Evolutionary conservation across 2,888 invertebrate species (phyloP), one percentile per base, ranked within the genome.

Genomic region (Eugnorisma glareosa): DNA sequence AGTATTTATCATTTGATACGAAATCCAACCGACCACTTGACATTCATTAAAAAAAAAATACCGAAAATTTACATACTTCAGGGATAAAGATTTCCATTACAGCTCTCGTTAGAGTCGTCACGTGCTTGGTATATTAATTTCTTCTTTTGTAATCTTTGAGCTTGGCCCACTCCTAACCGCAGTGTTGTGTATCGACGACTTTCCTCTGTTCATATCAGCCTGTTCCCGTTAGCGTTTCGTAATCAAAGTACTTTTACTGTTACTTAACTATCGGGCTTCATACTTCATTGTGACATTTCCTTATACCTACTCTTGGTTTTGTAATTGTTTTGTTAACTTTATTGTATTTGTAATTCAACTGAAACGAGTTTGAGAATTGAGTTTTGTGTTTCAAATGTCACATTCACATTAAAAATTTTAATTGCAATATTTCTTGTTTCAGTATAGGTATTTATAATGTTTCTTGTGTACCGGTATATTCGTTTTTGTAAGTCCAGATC

Each of bases 211-310:
- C 67, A 57, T 67, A 80, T 78, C 59, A 80, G 43, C 45, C 31
- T 67, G 79, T 79, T 83, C 79, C 81, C 84, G 71, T 83, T 67
- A 67, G 43, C 54, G 61, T 83, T 83, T 61, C 64, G 66, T 78
- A 83, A 81, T 80, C 66, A 83, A 82, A 83, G 72, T 68, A 67
- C 45, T 83, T 45, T 83, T 71, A 78, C 59, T 78, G 69, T 68
- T 79, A 43, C 67, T n/a, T 43, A 75, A 82, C 45, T 48, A 40
- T 64, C 82, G 28, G 54, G 40, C 57, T 48, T 48, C 54, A 67
- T 67, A 54, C 54, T 79, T 63, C 21, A 57, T 54, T 57, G 68
- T 64, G 68, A 40, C 54, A 61, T 79, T 83, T 67, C 48, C 66
- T 54, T 83, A 48, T 83, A 70, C 28, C 63, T 40, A 59, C 57